These are phyloP conservation scores for Caenorhabditis sulstoni DNA, from an alignment of 2,888 invertebrate species.

Conservation along the genomic window DNA sequence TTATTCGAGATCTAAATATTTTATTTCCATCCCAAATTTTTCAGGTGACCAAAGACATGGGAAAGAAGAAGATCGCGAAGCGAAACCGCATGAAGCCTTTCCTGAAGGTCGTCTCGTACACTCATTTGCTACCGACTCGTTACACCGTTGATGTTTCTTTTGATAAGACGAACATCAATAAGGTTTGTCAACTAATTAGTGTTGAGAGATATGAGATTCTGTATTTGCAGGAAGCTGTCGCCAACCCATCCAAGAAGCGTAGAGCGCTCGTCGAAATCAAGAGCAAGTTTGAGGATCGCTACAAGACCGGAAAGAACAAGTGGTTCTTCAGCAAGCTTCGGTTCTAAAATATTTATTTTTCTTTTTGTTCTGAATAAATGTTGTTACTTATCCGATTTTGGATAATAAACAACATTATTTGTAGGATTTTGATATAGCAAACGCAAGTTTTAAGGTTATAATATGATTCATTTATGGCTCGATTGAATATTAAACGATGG, in stretches of 20 bases:
- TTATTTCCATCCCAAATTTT: too few species aligned
- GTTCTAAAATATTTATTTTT: slow-evolving; percentile 73
- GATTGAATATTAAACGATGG: too few species aligned
- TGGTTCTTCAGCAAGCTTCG: slow-evolving; percentile 81
- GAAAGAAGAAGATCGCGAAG: slow-evolving; percentile 94
- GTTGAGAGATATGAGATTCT: background rate
- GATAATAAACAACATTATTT: background rate
- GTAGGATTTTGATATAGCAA: too few species aligned
- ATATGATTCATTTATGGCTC: too few species aligned
- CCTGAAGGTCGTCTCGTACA: slow-evolving; percentile 88
- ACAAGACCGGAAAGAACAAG: slow-evolving; percentile 81
- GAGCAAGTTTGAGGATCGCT: slow-evolving; percentile 91
- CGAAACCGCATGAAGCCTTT: slow-evolving; percentile 98
- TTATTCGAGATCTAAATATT: too few species aligned
- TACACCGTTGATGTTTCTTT: slow-evolving; percentile 94
- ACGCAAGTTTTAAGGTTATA: too few species aligned
- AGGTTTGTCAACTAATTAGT: slow-evolving; percentile 80
- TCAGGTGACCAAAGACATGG: slow-evolving; percentile 83
- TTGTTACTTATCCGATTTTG: slow-evolving; percentile 28
- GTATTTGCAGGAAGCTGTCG: slow-evolving; percentile 87
- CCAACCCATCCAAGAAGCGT: slow-evolving; percentile 95
- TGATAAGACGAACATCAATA: slow-evolving; percentile 88
- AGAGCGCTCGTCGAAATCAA: slow-evolving; percentile 95
- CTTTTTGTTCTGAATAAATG: slow-evolving; percentile 60
- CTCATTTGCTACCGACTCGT: slow-evolving; percentile 84